phyloP scores from a whole-genome alignment of 2,113 vertebrate genomes.

The Alectura lathami region DNA sequence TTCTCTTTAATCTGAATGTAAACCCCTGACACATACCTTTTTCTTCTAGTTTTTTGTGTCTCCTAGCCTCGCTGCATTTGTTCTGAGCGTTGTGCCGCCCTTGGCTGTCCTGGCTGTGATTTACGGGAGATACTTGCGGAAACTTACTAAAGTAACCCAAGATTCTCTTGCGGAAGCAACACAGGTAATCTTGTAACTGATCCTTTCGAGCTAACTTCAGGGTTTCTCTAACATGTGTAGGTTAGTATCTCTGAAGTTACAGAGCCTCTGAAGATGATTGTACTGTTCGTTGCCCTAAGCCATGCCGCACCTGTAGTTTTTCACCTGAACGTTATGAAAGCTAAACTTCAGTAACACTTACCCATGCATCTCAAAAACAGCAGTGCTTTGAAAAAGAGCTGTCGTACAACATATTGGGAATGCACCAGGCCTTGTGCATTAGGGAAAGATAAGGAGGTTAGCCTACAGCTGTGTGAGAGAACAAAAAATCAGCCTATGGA shows the following conservation, averaged over 20 bases:
- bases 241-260: background rate
- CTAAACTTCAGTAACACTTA: background rate
- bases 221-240: background rate
- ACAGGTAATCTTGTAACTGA: slow-evolving; percentile 78
- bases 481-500: background rate
- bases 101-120: slow-evolving; percentile 84
- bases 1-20: background rate
- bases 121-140: slow-evolving; percentile 90
- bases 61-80: slow-evolving; percentile 89
- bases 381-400: background rate
- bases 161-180: slow-evolving; percentile 93
- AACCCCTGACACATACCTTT: background rate
- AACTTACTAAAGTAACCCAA: slow-evolving; percentile 89
- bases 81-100: slow-evolving; percentile 90
- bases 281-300: background rate
- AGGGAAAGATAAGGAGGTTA: background rate
- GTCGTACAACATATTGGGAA: background rate
- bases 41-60: slow-evolving; percentile 90
- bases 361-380: background rate
- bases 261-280: background rate
- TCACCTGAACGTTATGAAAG: background rate
- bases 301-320: background rate
- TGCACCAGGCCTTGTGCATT: background rate
- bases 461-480: background rate
- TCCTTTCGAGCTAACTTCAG: background rate